Evolutionary conservation across 2,797 vertebrate genomes (phyloP), one percentile per base, ranked within the genome.

Genomic region (Cryptoprocta ferox): DNA sequence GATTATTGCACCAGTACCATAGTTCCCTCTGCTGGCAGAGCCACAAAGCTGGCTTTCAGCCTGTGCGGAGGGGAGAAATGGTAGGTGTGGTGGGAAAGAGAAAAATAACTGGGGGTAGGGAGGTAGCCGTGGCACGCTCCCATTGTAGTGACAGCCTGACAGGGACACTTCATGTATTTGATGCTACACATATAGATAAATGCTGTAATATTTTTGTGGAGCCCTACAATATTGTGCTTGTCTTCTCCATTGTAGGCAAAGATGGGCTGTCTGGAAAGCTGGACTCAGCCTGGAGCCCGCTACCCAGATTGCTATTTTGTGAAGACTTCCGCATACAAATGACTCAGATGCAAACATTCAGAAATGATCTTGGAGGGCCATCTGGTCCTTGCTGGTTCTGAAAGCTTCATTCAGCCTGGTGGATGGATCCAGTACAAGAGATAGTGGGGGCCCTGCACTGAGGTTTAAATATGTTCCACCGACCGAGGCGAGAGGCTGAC

Each of bases 311-410:
- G 86, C 80, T 94, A 30, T 94, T 98, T 98, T 97, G 94, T 95
- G 97, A 97, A 97, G 95, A 63, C 82, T 92, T 96, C 78, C 6
- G 21, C 94, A 93, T 95, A 92, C 97, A 97, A 98, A 94, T 96
- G 91, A 97, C 79, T 53, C 75, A 98, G 98, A 98, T 98, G 92
- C 97, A 96, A 98, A 98, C 97, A 97, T 98, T 98, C 80, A 97
- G 89, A 98, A 98, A 97, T 95, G 97, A 98, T 98, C 91, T 97
- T 97, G 96, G 95, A 98, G 97, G 98, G 97, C 99, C 98, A 98
- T 98, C 98, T 99, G 98, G 98, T 99, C 98, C 98, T 98, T 98
- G 90, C 98, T 98, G 98, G 96, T 98, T 98, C 98, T 98, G 98
- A 97, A 98, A 98, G 98, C 98, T 98, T 97, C 97, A 96, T 98